Evolutionary conservation across 2,797 vertebrate species (phyloP).

Genomic region (Eospalax fontanierii): DNA sequence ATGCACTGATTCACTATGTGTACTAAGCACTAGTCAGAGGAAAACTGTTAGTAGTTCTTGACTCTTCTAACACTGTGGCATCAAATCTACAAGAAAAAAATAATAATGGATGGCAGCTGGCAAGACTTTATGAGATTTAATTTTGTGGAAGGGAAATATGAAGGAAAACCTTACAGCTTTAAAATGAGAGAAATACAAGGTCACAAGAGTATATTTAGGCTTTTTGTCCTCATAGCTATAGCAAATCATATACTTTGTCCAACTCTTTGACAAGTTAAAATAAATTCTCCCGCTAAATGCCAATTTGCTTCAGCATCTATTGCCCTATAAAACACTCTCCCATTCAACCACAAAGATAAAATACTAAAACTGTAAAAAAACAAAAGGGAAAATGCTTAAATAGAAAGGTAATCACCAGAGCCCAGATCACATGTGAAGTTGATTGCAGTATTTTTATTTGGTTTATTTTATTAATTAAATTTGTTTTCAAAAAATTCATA

Average conservation of each 20-base stretch:
- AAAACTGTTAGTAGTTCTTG: neutral
- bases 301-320: neutral
- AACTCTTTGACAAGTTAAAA: neutral
- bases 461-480: neutral
- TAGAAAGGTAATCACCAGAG: neutral
- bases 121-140: neutral
- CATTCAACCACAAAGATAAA: neutral
- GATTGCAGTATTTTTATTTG: neutral
- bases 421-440: neutral
- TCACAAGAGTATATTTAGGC: neutral
- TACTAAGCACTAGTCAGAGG: neutral
- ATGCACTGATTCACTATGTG: neutral
- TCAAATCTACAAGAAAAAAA: neutral
- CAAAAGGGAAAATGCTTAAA: neutral
- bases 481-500: neutral
- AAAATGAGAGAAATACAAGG: neutral
- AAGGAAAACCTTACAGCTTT: neutral
- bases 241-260: neutral
- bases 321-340: neutral
- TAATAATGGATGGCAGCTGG: neutral
- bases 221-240: neutral
- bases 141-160: neutral
- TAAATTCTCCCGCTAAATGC: neutral
- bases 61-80: neutral
- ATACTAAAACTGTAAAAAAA: neutral